Conservation (phyloP, 1,140 invertebrate genomes). For the Globodera rostochiensis region DNA sequence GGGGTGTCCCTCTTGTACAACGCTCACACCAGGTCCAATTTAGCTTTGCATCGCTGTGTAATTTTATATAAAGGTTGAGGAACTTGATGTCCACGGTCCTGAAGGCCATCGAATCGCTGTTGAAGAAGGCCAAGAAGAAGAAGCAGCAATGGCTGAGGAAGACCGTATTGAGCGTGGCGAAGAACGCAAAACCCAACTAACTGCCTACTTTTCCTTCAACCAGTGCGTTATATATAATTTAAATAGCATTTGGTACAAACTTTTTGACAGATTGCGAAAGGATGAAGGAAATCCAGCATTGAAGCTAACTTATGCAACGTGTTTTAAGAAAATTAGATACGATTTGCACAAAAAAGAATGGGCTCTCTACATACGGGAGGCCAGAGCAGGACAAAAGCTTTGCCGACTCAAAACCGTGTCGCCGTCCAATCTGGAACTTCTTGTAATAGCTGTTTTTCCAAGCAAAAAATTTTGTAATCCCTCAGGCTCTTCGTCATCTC, state of each 20-base stretch:
- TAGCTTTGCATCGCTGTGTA: too few relatives aligned
- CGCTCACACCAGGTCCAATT: background rate
- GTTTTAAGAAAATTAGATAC: background rate
- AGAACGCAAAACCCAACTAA: background rate
- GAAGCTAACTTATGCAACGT: background rate
- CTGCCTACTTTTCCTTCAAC: background rate
- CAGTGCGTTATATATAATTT: too few relatives aligned
- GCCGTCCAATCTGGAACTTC: conserved; percentile 1
- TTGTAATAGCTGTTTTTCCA: background rate
- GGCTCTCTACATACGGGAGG: background rate
- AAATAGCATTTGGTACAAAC: too few relatives aligned
- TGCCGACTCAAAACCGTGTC: background rate
- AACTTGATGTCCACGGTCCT: background rate
- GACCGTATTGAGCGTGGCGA: background rate
- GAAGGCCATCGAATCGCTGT: background rate
- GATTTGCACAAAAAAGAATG: background rate
- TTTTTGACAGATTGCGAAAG: too few relatives aligned
- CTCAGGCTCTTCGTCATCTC: background rate
- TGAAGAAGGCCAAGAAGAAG: background rate
- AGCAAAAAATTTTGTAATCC: too few relatives aligned
- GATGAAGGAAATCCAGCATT: background rate
- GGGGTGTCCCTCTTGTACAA: background rate
- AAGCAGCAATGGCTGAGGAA: background rate
- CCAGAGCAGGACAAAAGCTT: background rate
- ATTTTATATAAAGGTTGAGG: background rate